Evolutionary conservation across 2,113 vertebrate genomes (phyloP), one percentile per base, ranked within the genome.

Genomic region (Peromyscus polionotus): DNA sequence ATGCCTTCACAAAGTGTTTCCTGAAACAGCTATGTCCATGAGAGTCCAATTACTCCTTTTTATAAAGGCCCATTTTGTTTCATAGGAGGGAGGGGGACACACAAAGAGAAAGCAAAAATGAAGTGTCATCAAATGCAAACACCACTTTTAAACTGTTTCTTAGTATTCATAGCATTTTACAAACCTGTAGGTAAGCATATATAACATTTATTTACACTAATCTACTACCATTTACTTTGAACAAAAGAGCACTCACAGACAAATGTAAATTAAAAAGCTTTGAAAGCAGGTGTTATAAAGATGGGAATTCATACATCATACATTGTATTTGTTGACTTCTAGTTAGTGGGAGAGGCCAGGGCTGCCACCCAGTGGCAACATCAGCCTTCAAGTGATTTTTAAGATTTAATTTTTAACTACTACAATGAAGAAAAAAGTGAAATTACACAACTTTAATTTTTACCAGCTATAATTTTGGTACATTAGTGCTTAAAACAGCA

Each of bases 311-410:
- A 3, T 68, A 89, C 3, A 93, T 5, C 70, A 48, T 83, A 86
- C 51, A 68, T 85, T 85, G 0, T 75, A 93, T 90, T 45, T 96
- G 93, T 51, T 93, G 33, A 93, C 31, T 87, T 63, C 88, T 75
- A 72, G 17, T 93, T 76, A 91, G 26, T 91, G 68, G 77, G 31
- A 97, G 91, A 97, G 91, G 70, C 54, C 79, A 97, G 94, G 87
- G 63, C 93, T 98, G 97, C 97, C 97, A 98, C 97, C 96, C 97
- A 96, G 96, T 97, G 98, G 97, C 84, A 97, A 96, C 11, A 0
- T 90, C 80, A 86, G 39, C 91, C 48, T 97, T 91, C 54, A 96
- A 92, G 90, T 77, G 24, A 95, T 94, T 95, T 95, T 95, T 51
- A 92, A 92, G 42, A 93, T 80, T 95, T 88, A 89, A 65, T 48